Evolutionary conservation across 2,113 vertebrate species (phyloP).

Genomic region (Tonatia bakeri): DNA sequence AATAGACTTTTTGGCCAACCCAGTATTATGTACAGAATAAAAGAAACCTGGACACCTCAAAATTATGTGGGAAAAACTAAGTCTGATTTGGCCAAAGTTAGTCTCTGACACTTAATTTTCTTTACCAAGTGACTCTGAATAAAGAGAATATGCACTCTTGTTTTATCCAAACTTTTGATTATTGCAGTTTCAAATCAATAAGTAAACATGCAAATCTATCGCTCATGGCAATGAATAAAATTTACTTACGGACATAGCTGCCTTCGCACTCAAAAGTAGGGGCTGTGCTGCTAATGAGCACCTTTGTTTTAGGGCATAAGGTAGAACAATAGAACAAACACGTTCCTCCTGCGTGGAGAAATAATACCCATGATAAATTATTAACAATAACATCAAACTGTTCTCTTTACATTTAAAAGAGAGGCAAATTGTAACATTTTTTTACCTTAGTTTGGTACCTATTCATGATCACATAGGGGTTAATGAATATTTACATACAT

Average conservation of each 20-base stretch:
- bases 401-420: neutral
- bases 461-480: neutral
- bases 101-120: neutral
- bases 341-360: neutral
- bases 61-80: neutral
- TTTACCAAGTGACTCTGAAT: neutral
- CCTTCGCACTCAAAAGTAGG: neutral
- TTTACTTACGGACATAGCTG: neutral
- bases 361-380: neutral
- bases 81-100: neutral
- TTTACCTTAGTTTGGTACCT: neutral
- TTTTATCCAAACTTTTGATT: neutral
- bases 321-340: neutral
- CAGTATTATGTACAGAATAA: neutral
- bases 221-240: conserved; percentile 18
- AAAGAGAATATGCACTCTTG: neutral
- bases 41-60: neutral
- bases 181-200: neutral
- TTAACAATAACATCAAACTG: neutral
- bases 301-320: neutral
- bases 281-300: neutral
- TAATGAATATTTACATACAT: conserved; percentile 32
- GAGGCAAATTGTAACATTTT: neutral
- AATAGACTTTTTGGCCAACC: too few relatives aligned
- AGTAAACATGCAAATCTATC: neutral